Conservation (phyloP, 2,113 vertebrate species). For the Saccopteryx bilineata region DNA sequence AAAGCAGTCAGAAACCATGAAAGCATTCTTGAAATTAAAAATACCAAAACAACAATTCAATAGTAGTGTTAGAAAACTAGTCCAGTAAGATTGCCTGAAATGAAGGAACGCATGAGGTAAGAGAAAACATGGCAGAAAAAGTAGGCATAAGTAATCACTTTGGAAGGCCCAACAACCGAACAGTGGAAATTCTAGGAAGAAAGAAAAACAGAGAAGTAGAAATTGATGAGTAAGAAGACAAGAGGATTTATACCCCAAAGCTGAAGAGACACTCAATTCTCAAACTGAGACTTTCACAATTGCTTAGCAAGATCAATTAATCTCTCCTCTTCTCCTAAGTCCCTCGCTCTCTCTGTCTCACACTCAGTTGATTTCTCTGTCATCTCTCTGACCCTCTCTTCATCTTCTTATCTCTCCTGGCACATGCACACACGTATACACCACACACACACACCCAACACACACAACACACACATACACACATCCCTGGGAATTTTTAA, state of each 20-base stretch:
- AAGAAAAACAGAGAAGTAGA: background rate
- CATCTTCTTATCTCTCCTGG: background rate
- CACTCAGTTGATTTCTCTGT: background rate
- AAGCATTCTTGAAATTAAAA: constrained; percentile 7
- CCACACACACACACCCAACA: background rate
- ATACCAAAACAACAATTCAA: constrained; percentile 24
- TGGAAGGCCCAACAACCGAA: background rate
- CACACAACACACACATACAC: background rate
- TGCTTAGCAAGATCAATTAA: background rate
- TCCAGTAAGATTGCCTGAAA: background rate
- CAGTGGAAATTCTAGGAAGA: background rate
- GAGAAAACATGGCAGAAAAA: background rate
- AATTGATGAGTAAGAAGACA: background rate
- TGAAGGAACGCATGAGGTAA: background rate
- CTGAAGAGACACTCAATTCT: background rate
- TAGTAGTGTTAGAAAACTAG: background rate
- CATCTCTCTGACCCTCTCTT: background rate
- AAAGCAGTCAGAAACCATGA: background rate
- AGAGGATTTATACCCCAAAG: background rate
- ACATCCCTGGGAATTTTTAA: background rate
- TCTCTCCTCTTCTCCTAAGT: no score
- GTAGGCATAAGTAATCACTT: background rate
- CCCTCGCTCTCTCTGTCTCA: background rate
- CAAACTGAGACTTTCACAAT: background rate
- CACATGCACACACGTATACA: background rate